Percentiles rank a stretch among this genome's conserved stretches.
Conservation (phyloP, 1,140 invertebrate species). For the Brachystomella parvula region DNA sequence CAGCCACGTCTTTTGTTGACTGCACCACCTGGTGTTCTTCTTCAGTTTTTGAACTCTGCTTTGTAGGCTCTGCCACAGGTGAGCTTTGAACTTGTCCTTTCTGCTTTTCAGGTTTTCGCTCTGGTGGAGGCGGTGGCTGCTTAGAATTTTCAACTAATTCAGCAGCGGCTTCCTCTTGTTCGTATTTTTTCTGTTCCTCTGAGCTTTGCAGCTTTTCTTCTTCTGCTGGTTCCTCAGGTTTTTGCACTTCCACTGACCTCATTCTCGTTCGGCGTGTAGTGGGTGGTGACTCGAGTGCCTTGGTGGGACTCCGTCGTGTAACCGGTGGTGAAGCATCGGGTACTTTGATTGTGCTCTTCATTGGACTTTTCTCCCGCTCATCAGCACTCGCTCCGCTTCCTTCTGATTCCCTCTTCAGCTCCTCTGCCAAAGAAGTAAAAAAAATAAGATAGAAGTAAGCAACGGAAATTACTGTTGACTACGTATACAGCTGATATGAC, state of each 20-base stretch:
- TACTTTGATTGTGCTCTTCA: background rate
- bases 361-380: constrained; percentile 26
- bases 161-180: background rate
- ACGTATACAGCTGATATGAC: background rate
- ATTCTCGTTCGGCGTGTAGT: background rate
- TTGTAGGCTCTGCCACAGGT: too few species aligned
- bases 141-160: constrained; percentile 4
- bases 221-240: background rate
- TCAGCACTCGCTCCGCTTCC: constrained; percentile 26
- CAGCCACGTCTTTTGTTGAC: background rate
- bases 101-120: too few species aligned
- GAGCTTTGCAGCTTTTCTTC: background rate
- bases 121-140: too few species aligned
- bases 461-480: background rate
- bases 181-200: background rate
- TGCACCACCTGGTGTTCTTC: background rate
- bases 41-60: too few species aligned
- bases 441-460: background rate
- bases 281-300: background rate
- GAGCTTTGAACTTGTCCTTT: too few species aligned
- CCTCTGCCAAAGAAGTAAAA: constrained; percentile 16
- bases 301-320: background rate
- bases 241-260: background rate
- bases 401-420: constrained; percentile 30
- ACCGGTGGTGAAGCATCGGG: background rate